Base-by-base conservation (phyloP, 2,888 invertebrate species). In the Dinocampus coccinellae region DNA sequence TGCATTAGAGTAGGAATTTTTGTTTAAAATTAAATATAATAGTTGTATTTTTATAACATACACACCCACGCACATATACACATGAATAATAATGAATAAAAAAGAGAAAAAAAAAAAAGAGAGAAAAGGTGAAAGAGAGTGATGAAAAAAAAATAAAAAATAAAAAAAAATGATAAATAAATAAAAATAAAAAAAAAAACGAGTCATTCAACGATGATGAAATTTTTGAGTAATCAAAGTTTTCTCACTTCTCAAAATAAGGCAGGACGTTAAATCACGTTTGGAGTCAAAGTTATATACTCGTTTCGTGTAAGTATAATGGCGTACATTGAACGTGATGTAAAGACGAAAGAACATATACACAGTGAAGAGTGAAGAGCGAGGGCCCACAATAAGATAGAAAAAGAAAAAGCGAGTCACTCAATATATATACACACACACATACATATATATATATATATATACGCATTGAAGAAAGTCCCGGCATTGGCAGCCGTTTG, bases 401-500 rank as follows among this genome's bases (percentile, higher is more conserved):
- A 42, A 16, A 11, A 36, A 36, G 60, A 42, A 47, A 61, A 67
- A 42, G 66, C 34, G 63, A 73, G 36, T n/a, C n/a, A n/a, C n/a
- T n/a, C n/a, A n/a, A n/a, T n/a, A n/a, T n/a, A n/a, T n/a, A n/a
- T n/a, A n/a, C n/a, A n/a, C n/a, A n/a, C n/a, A n/a, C n/a, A n/a
- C n/a, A n/a, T n/a, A n/a, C n/a, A n/a, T n/a, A n/a, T n/a, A n/a
- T n/a, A n/a, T 29, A 3, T 29, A 24, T 55, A 60, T 22, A 60
- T 58, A 58, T 20, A 29, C 24, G 52, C 53, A 52, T 60, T 29
- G 16, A 47, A 47, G 66, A 69, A 42, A 60, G 78, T 77, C 78
- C 76, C 3, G 60, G 65, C 84, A 85, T 85, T 85, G 86, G 85
- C 85, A 85, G 86, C 80, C 83, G 83, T 84, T 85, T 85, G 85